Conservation (phyloP, 1,140 invertebrate species). For the Lepidostoma basale region DNA sequence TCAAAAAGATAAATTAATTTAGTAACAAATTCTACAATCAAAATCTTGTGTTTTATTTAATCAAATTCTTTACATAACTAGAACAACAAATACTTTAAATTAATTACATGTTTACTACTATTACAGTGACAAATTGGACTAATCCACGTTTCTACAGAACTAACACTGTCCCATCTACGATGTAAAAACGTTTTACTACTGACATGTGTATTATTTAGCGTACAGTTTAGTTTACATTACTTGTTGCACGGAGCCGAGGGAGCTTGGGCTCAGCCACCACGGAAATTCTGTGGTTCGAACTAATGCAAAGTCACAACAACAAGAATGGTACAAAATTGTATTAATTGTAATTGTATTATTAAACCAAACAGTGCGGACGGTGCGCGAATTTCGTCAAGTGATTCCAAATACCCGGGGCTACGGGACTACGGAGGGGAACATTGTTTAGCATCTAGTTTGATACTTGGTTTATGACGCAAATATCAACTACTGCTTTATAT, state of each 20-base stretch:
- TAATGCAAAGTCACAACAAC: conserved; percentile 13
- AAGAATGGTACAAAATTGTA: not conserved
- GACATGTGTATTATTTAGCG: too few relatives aligned
- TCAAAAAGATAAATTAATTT: too few relatives aligned
- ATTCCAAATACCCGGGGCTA: conserved; percentile 28
- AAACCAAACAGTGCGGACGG: conserved; percentile 16
- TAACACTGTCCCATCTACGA: conserved; percentile 4
- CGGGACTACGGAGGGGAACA: conserved; percentile 16
- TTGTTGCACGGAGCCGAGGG: not conserved
- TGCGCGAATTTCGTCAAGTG: conserved; percentile 23
- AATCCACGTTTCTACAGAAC: conserved; percentile 5
- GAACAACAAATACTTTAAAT: too few relatives aligned
- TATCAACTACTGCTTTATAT: not conserved
- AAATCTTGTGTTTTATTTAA: too few relatives aligned
- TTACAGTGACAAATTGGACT: conserved; percentile 9
- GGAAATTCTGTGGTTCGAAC: not conserved
- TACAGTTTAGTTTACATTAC: not conserved
- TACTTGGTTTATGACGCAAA: conserved; percentile 17
- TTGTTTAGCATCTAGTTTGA: not conserved
- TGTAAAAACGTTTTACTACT: not conserved
- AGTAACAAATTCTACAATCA: too few relatives aligned
- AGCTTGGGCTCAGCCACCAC: conserved; percentile 3
- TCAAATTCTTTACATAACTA: too few relatives aligned
- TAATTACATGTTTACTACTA: too few relatives aligned
- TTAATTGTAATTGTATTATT: conserved; percentile 20